Base-by-base conservation (phyloP, 2,888 invertebrate species). In the Parascotia fuliginaria region DNA sequence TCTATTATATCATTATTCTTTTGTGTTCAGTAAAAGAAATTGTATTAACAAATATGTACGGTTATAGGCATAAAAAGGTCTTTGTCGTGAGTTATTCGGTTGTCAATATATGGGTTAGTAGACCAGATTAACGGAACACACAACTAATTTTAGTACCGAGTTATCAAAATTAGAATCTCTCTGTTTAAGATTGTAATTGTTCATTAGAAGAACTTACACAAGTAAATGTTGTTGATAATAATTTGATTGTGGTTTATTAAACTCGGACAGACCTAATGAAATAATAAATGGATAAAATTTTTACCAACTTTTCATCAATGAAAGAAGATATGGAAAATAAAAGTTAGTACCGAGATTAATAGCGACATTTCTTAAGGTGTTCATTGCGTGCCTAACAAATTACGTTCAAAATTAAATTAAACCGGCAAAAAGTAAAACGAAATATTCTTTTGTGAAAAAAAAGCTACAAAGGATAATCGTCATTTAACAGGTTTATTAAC, bases 161-260 rank as follows among this genome's bases (percentile, higher is more conserved):
- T 79, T 82, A 89, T 88, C 86, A 74, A 83, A 88, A 83, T 86
- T 13, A 85, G 79, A 79, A 86, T 84, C 81, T 81, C 85, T 87
- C 77, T 83, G 87, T 82, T 81, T 59, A n/a, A 75, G 77, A 75
- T 77, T 78, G 78, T 82, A 75, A 78, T 71, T 68, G 69, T 60
- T 73, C 65, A 74, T 68, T 69, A 70, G 60, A 65, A 64, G 50
- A 49, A 44, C 27, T 57, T 53, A 46, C 55, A 50, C n/a, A n/a
- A n/a, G n/a, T n/a, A n/a, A n/a, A n/a, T 45, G 41, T 51, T 6
- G 33, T 11, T 42, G 27, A 32, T 28, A 14, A 7, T 38, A 15
- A 9, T 39, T 5, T 9, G 27, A 28, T 39, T 15, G 15, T n/a
- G 7, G 7, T 6, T 7, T 1, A 24, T 24, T 3, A 1, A 4